A percentile compares a stretch with the other conserved stretches of the same genome.
phyloP scores from a whole-genome alignment of 1,140 invertebrate genomes.

The Caenorhabditis latens region DNA sequence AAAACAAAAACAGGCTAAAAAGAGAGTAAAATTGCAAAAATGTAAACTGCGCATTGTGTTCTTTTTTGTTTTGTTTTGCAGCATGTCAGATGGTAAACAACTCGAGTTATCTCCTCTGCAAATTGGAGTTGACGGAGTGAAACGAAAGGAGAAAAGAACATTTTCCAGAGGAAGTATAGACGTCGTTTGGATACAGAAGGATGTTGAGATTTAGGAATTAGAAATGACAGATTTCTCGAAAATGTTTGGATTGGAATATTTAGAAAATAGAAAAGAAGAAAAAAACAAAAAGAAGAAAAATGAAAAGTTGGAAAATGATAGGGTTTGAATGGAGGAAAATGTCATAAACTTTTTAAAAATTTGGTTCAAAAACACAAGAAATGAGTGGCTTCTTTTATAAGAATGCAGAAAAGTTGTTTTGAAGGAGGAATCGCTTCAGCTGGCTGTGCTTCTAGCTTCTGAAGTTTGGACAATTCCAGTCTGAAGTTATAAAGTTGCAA shows the following conservation, averaged over 20 bases:
- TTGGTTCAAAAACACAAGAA: no score
- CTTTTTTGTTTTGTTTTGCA: constrained; percentile 31
- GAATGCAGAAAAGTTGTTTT: no score
- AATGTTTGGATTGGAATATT: neutral
- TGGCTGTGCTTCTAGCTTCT: no score
- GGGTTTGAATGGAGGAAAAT: neutral
- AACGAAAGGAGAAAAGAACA: neutral
- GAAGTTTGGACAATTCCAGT: no score
- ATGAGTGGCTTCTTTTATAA: no score
- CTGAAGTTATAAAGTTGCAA: no score
- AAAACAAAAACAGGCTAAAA: neutral
- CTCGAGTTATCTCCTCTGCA: constrained; percentile 17
- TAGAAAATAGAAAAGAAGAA: neutral
- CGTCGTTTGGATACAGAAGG: neutral
- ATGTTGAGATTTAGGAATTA: neutral
- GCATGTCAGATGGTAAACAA: constrained; percentile 12
- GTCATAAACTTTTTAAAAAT: no score
- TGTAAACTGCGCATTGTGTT: neutral
- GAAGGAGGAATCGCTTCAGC: no score
- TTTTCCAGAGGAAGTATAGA: constrained; percentile 30
- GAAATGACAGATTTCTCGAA: neutral
- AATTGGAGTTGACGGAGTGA: constrained; percentile 26
- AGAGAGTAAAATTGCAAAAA: neutral
- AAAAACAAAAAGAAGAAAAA: neutral
- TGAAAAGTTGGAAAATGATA: neutral